Conservation (phyloP, 2,797 vertebrate species). For the Gambusia yucatana region DNA sequence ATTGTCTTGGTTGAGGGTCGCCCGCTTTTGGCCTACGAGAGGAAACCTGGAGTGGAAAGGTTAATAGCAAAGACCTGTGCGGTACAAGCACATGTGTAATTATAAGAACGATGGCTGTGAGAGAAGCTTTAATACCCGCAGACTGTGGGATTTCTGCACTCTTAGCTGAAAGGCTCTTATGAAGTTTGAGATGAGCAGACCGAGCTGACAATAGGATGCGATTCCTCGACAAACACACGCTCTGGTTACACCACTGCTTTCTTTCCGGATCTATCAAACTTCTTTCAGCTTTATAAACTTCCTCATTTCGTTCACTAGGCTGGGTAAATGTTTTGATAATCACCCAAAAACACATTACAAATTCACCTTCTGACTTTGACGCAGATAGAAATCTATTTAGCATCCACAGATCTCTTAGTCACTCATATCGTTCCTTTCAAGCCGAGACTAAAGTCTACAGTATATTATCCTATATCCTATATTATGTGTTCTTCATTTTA, state of each 20-base stretch:
- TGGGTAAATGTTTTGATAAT: background rate
- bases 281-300: background rate
- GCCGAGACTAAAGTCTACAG: background rate
- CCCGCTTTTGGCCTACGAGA: conserved; percentile 62
- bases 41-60: conserved; percentile 55
- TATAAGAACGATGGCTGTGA: conserved; percentile 43
- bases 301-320: background rate
- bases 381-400: background rate
- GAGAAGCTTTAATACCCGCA: conserved; percentile 6
- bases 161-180: too few species aligned
- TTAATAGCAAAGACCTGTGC: conserved; percentile 57
- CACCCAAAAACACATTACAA: background rate
- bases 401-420: background rate
- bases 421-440: background rate
- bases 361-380: background rate
- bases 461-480: background rate
- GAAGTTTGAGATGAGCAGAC: background rate
- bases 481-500: background rate
- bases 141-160: background rate
- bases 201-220: background rate
- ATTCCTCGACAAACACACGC: background rate
- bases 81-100: conserved; percentile 55
- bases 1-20: conserved; percentile 54
- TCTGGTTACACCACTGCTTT: background rate
- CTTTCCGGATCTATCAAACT: background rate